Percentiles rank a stretch among this genome's conserved stretches.
Evolutionary conservation across 2,888 invertebrate genomes (phyloP).

Genomic region (Magallana nippona): DNA sequence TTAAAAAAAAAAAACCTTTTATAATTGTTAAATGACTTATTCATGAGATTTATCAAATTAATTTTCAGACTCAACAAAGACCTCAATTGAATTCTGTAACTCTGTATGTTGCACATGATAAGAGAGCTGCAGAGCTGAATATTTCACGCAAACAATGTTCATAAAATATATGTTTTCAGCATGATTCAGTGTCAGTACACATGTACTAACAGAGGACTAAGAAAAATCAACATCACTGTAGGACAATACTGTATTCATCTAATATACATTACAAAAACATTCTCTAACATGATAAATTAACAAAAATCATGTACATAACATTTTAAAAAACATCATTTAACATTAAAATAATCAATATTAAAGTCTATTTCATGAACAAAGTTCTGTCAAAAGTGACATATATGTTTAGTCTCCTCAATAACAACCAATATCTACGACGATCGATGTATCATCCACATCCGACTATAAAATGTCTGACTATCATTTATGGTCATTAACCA

Average conservation of each 20-base stretch:
- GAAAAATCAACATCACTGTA: background rate
- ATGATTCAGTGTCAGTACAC: no score
- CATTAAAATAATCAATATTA: slow-evolving; percentile 10
- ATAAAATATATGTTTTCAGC: no score
- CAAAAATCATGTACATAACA: slow-evolving; percentile 12
- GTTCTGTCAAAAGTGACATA: background rate
- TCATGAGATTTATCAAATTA: no score
- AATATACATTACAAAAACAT: background rate
- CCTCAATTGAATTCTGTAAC: no score
- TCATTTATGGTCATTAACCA: background rate
- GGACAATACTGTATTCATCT: slow-evolving; percentile 10
- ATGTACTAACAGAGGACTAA: background rate
- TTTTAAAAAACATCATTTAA: background rate
- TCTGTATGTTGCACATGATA: no score
- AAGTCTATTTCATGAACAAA: no score
- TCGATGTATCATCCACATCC: no score
- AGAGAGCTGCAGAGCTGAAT: no score
- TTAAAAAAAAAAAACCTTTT: no score
- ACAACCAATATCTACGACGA: background rate
- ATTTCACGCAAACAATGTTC: no score
- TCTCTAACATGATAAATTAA: slow-evolving; percentile 2
- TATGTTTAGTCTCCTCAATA: background rate
- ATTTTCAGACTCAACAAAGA: no score
- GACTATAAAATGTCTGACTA: background rate
- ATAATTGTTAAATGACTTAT: no score